Evolutionary conservation across 1,140 invertebrate genomes (phyloP).

Genomic region (Conus betulinus): DNA sequence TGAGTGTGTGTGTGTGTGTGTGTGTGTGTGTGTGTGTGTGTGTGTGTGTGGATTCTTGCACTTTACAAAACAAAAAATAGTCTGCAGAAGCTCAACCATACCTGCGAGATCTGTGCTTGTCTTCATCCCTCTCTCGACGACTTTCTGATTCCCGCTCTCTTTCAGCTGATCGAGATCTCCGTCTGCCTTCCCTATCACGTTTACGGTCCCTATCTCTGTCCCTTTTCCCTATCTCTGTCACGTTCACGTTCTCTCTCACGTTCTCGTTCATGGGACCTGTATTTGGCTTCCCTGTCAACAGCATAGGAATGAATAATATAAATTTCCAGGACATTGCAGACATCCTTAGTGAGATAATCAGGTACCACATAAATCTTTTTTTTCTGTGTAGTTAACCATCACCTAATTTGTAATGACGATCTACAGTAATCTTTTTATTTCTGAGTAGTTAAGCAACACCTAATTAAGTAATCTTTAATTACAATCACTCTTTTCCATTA

Average conservation of each 20-base stretch:
- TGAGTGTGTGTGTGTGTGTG: too few species aligned
- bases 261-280: constrained; percentile 17
- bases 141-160: constrained; percentile 51
- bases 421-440: too few species aligned
- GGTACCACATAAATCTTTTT: too few species aligned
- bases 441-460: too few species aligned
- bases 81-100: neutral
- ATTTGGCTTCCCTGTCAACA: constrained; percentile 11
- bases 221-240: constrained; percentile 36
- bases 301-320: constrained; percentile 26
- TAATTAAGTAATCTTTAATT: too few species aligned
- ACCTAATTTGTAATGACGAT: too few species aligned
- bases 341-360: too few species aligned
- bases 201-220: constrained; percentile 43
- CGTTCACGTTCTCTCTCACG: constrained; percentile 39
- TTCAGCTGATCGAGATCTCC: constrained; percentile 42
- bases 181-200: constrained; percentile 39
- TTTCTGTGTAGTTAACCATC: too few species aligned
- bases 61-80: too few species aligned
- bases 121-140: constrained; percentile 47
- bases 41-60: too few species aligned
- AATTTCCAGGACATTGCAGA: neutral
- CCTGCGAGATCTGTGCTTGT: constrained; percentile 50
- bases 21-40: too few species aligned
- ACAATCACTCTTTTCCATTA: too few species aligned